Evolutionary conservation across 2,888 invertebrate species (phyloP).

Genomic region (Drosophila ezoana): DNA sequence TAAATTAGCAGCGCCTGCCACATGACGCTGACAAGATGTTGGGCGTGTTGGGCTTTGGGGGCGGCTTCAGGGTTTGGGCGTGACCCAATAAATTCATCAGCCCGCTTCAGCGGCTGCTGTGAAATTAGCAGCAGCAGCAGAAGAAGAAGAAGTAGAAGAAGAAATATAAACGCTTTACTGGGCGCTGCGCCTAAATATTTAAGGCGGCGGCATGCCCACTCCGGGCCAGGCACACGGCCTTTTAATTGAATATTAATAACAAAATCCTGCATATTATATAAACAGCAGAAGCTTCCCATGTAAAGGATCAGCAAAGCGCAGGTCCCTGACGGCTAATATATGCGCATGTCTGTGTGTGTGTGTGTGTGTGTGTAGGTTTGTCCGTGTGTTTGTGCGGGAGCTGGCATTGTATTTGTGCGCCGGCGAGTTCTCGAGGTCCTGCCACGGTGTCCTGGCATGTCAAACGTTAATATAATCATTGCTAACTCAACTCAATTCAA

Average conservation of each 20-base stretch:
- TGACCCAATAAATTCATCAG: conserved; percentile 61
- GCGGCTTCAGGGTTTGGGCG: conserved; percentile 27
- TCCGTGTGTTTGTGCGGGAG: neutral
- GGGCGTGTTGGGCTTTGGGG: neutral
- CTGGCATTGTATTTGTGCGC: conserved; percentile 29
- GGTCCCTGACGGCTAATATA: conserved; percentile 42
- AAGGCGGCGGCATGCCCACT: conserved; percentile 11
- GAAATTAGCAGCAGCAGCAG: conserved; percentile 31
- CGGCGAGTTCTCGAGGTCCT: conserved; percentile 23
- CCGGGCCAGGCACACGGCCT: conserved; percentile 18
- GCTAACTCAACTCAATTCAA: conserved; percentile 24
- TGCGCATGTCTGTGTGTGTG: conserved; percentile 19
- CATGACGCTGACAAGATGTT: conserved; percentile 53
- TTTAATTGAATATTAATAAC: conserved; percentile 79
- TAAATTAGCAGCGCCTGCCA: conserved; percentile 58
- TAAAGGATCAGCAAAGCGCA: conserved; percentile 30
- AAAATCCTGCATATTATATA: conserved; percentile 74
- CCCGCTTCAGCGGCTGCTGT: conserved; percentile 30
- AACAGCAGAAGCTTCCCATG: conserved; percentile 20
- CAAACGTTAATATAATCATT: conserved; percentile 68
- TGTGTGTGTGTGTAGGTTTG: neutral
- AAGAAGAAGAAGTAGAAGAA: neutral
- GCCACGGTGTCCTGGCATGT: conserved; percentile 42
- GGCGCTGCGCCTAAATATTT: neutral
- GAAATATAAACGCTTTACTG: neutral